These are phyloP conservation scores for Drosophila vallismaia DNA, from an alignment of 2,888 invertebrate species.

Conservation along the genomic window DNA sequence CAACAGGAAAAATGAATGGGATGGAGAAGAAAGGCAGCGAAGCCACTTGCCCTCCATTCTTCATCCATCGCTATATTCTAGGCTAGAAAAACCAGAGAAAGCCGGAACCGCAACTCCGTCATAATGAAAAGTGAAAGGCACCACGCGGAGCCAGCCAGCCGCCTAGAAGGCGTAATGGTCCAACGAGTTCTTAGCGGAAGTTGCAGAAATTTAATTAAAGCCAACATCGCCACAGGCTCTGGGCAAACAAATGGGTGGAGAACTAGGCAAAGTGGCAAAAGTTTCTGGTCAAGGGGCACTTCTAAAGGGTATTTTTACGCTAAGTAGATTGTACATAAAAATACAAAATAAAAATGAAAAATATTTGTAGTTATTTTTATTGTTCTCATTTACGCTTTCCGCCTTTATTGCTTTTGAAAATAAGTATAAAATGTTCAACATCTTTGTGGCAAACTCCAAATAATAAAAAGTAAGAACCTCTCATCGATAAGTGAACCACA, in stretches of 20 bases:
- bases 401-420: too few relatives aligned
- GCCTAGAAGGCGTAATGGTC: conserved; percentile 6
- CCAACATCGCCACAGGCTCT: conserved; percentile 62
- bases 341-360: neutral
- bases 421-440: too few relatives aligned
- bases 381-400: too few relatives aligned
- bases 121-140: conserved; percentile 72
- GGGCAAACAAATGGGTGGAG: conserved; percentile 14
- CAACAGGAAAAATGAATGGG: conserved; percentile 21
- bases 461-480: neutral
- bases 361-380: neutral
- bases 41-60: conserved; percentile 4
- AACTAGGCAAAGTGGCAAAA: conserved; percentile 20
- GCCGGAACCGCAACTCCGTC: conserved; percentile 2
- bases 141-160: conserved; percentile 17
- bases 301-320: conserved; percentile 29
- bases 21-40: neutral
- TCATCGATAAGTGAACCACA: conserved; percentile 20
- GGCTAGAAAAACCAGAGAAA: conserved; percentile 1
- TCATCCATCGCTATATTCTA: neutral
- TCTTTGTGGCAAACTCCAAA: neutral
- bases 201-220: conserved; percentile 75
- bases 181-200: conserved; percentile 53
- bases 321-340: neutral
- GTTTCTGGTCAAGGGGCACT: conserved; percentile 19